A percentile compares a stretch with the other conserved stretches of the same genome.
These are phyloP conservation scores for Thunnus maccoyii DNA, from an alignment of 2,113 vertebrate genomes.

Conservation along the genomic window DNA sequence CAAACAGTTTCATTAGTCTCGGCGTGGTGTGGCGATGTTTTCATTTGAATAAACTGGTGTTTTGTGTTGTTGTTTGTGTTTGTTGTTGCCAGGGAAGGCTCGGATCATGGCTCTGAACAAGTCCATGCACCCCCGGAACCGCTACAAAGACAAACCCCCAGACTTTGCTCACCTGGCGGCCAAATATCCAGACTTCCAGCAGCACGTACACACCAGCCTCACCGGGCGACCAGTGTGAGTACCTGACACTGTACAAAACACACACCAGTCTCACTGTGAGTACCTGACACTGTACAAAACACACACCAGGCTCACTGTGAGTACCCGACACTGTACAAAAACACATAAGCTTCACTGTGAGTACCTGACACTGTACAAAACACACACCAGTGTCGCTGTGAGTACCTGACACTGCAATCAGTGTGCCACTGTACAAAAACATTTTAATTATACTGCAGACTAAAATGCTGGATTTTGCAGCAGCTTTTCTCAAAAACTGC, in stretches of 20 bases:
- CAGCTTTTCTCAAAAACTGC: no score
- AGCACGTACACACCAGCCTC: slow-evolving; percentile 89
- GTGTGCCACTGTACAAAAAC: no score
- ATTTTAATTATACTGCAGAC: no score
- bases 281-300: no score
- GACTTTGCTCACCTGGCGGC: slow-evolving; percentile 91
- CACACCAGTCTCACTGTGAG: no score
- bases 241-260: not conserved
- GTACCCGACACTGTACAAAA: no score
- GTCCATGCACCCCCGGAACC: slow-evolving; percentile 93
- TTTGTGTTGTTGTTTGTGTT: not conserved
- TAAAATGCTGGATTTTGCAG: no score
- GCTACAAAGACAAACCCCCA: slow-evolving; percentile 92
- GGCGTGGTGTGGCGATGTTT: not conserved
- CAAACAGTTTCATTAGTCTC: no score
- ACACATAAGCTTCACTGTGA: no score
- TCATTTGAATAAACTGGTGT: not conserved
- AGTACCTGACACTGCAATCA: slow-evolving; percentile 63
- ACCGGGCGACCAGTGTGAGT: slow-evolving; percentile 89
- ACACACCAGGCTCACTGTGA: no score
- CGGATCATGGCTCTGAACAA: slow-evolving; percentile 89
- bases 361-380: no score
- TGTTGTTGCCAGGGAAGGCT: not conserved
- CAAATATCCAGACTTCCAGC: slow-evolving; percentile 92
- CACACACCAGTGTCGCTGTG: slow-evolving; percentile 88